Conservation (phyloP, 2,888 invertebrate species). For the Hypselothyrea guttata region DNA sequence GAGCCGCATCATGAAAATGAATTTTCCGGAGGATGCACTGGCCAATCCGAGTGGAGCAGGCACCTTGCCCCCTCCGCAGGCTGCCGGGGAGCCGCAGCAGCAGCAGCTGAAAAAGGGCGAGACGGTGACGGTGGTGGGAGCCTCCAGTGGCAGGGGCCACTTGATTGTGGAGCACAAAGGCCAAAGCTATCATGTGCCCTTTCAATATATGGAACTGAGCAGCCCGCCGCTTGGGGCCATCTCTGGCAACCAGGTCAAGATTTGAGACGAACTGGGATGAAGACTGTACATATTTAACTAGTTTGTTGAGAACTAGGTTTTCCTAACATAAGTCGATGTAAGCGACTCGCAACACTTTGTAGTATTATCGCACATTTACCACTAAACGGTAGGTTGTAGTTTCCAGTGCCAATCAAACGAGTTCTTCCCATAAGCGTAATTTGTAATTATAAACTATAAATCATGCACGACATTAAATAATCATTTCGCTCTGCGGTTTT, state of each 20-base stretch:
- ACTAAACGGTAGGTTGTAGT: constrained; percentile 43
- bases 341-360: constrained; percentile 25
- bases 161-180: constrained; percentile 92
- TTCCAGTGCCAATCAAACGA: constrained; percentile 68
- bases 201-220: constrained; percentile 89
- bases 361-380: constrained; percentile 51
- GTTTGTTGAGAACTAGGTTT: neutral
- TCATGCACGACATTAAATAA: constrained; percentile 12
- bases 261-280: constrained; percentile 23
- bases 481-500: constrained; percentile 7
- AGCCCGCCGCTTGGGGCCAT: constrained; percentile 21
- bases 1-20: constrained; percentile 94
- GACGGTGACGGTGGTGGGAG: constrained; percentile 93
- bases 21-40: constrained; percentile 87
- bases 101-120: constrained; percentile 90
- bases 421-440: constrained; percentile 53
- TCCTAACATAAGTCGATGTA: neutral
- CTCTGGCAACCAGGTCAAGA: constrained; percentile 47
- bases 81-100: constrained; percentile 52
- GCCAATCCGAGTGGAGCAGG: constrained; percentile 69
- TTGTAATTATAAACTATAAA: constrained; percentile 13
- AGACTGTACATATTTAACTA: constrained; percentile 76
- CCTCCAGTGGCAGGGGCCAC: constrained; percentile 92
- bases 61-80: constrained; percentile 24
- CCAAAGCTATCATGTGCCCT: constrained; percentile 89